Percentiles rank a stretch among this genome's conserved stretches.
phyloP scores from a whole-genome alignment of 2,888 invertebrate species.

The Ochropacha duplaris region DNA sequence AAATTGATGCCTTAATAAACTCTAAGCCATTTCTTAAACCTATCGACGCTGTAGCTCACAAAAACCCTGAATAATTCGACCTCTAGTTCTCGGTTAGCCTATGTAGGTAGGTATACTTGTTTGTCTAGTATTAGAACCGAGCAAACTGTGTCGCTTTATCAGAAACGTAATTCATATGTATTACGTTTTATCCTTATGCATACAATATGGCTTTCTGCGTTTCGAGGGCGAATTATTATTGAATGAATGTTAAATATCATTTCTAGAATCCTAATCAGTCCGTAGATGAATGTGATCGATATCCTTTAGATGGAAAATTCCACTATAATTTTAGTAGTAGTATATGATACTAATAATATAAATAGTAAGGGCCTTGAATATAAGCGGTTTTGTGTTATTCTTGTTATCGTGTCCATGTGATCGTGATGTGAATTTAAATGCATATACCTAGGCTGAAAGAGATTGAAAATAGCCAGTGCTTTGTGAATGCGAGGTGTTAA shows the following conservation, averaged over 20 bases:
- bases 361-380: not conserved
- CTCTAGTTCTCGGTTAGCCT: not conserved
- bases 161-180: slow-evolving; percentile 25
- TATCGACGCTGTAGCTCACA: slow-evolving; percentile 7
- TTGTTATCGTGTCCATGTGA: not conserved
- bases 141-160: slow-evolving; percentile 47
- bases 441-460: not conserved
- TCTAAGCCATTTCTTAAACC: slow-evolving; percentile 3
- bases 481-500: slow-evolving; percentile 1
- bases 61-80: not conserved
- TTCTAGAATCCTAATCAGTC: slow-evolving; percentile 17
- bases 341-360: not conserved
- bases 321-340: not conserved
- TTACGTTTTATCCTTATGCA: slow-evolving; percentile 22
- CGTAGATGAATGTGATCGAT: not conserved
- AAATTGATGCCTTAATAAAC: slow-evolving; percentile 23
- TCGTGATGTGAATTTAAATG: slow-evolving; percentile 5
- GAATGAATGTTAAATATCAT: slow-evolving; percentile 26
- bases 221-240: slow-evolving; percentile 43
- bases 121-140: slow-evolving; percentile 26
- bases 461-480: slow-evolving; percentile 1
- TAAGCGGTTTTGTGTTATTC: not conserved
- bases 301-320: not conserved
- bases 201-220: slow-evolving; percentile 39
- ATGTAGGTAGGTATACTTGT: slow-evolving; percentile 14